Evolutionary conservation across 1,140 invertebrate genomes (phyloP), one percentile per base, ranked within the genome.

Genomic region (Zaprionus ghesquierei): DNA sequence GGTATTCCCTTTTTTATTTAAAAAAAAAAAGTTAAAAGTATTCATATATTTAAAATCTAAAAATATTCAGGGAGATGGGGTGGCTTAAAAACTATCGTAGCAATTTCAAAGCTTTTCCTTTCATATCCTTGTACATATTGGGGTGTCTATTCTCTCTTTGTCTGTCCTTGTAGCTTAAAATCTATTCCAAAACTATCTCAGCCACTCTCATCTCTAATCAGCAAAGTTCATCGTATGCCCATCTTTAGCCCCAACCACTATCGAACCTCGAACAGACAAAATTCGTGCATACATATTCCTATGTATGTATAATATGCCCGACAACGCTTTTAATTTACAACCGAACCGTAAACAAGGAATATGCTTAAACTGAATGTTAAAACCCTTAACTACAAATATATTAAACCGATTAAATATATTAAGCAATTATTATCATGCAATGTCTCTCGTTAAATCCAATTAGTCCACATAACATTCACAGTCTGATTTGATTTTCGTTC

Each of bases 321-420:
- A 10, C 41, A 46, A 46, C 9, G 18, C 41, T 46, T 46, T 20
- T 22, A 3, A 12, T 49, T 41, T 46, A 1, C 9, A 15, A 38
- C n/a, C 3, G 9, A 44, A 27, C 18, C 4, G 5, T 29, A 46
- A 46, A 46, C 41, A 46, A 46, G 10, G 3, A 46, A 3, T 31
- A 61, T 31, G 58, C 58, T 61, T 61, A 50, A 61, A 61, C 29
- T 61, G 29, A 61, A 50, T 50, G 29, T 61, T 61, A 49, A 60
- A 50, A 49, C 22, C 46, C 23, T 15, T 60, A 61, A 61, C 29
- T 49, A 29, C 25, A 59, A 31, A 50, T 61, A 22, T 22, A 55
- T 55, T 35, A 35, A 55, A 38, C 20, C 20, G 31, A 60, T 25
- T 15, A 50, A 46, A 18, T 59, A 15, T 23, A n/a, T n/a, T n/a